Conservation (phyloP, 2,113 vertebrate genomes). For the Seriola quinqueradiata region DNA sequence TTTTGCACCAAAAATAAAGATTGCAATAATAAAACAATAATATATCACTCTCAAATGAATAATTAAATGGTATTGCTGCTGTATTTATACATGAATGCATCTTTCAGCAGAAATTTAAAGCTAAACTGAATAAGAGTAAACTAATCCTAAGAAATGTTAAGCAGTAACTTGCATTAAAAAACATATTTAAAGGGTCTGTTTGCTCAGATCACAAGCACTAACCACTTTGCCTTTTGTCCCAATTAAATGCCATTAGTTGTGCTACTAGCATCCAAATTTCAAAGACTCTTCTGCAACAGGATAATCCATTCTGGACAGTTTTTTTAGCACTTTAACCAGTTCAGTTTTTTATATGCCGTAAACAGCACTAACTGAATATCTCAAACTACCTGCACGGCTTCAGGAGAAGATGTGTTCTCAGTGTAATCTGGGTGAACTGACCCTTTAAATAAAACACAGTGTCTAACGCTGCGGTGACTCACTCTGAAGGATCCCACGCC, state of each 20-base stretch:
- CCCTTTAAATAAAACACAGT: background rate
- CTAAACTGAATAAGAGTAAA: background rate
- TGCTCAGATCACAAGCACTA: too few relatives aligned
- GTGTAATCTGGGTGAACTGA: background rate
- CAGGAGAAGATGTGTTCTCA: background rate
- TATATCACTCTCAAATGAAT: too few relatives aligned
- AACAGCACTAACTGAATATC: background rate
- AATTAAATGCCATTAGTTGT: too few relatives aligned
- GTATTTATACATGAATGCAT: background rate
- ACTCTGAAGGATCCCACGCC: constrained; percentile 89
- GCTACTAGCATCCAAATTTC: too few relatives aligned
- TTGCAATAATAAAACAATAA: too few relatives aligned
- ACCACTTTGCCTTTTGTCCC: too few relatives aligned
- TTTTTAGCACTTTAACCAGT: too few relatives aligned
- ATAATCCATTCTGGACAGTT: too few relatives aligned
- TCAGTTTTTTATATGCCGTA: background rate
- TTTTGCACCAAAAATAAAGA: too few relatives aligned
- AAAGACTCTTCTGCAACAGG: too few relatives aligned
- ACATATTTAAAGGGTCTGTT: background rate
- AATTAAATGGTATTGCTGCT: too few relatives aligned
- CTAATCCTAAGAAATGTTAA: background rate
- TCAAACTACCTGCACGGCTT: background rate
- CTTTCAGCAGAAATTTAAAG: background rate
- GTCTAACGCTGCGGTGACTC: constrained; percentile 71
- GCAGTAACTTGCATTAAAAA: background rate